Evolutionary conservation across 2,113 vertebrate genomes (phyloP).

Genomic region (Scomber japonicus): DNA sequence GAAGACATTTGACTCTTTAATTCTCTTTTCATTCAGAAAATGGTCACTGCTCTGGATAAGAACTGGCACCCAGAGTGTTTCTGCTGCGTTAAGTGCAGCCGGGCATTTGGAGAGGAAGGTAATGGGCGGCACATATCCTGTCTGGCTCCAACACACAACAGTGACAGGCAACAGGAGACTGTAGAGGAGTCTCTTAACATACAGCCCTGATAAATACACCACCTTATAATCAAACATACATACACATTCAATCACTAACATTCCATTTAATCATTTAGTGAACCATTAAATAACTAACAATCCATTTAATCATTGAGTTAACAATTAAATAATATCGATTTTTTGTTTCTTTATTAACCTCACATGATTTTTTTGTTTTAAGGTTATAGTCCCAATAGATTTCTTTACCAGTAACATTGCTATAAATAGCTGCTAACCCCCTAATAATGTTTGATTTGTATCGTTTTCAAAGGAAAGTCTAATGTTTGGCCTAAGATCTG

Average conservation of each 20-base stretch:
- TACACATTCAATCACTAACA: background rate
- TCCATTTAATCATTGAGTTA: background rate
- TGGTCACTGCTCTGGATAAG: slow-evolving; percentile 93
- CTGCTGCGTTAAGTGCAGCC: slow-evolving; percentile 92
- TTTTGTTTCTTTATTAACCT: too few relatives aligned
- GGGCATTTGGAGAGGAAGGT: slow-evolving; percentile 93
- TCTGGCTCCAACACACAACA: slow-evolving; percentile 23
- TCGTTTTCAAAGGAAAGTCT: background rate
- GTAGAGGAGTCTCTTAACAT: too few relatives aligned
- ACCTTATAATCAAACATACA: background rate
- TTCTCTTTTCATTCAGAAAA: slow-evolving; percentile 85
- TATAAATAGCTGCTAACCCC: background rate
- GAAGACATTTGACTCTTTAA: background rate
- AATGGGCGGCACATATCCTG: slow-evolving; percentile 60
- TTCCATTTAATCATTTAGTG: background rate
- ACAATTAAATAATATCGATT: background rate
- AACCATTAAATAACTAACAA: background rate
- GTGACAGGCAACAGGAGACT: background rate
- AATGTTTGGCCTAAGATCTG: background rate
- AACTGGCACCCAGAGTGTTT: slow-evolving; percentile 96
- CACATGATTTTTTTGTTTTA: too few relatives aligned
- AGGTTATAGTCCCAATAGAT: too few relatives aligned
- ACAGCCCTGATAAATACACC: too few relatives aligned
- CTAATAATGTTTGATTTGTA: background rate
- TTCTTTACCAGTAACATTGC: background rate